Base-by-base conservation (phyloP, 2,113 vertebrate genomes). In the Cercocebus atys region DNA sequence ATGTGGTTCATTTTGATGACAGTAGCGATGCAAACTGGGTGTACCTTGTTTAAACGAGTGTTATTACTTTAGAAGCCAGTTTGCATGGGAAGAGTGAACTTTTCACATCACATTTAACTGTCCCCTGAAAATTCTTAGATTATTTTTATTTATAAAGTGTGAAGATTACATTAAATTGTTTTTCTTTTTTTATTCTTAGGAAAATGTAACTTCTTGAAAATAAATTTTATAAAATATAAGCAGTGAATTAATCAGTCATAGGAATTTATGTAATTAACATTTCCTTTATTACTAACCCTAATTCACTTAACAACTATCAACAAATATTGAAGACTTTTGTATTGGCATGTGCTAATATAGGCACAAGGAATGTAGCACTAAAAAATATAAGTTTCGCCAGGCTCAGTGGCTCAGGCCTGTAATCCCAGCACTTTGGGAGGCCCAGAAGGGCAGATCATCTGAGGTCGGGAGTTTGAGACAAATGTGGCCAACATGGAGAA, bases 221-320 rank as follows among this genome's bases (percentile, higher is more conserved):
- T 93, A 32, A 78, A 47, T 85, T 94, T 88, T n/a, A 50, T 91
- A 52, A 93, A 94, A 81, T 52, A 2, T 32, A 84, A 90, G 23
- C 10, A 35, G 1, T 66, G 14, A 95, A 89, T 85, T 90, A 47
- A 68, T 76, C 3, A 57, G 2, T 78, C 9, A 72, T 5, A 72
- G 11, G 13, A 78, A 66, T 59, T 81, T 78, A 57, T 72, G 8
- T 80, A 30, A 43, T 22, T 94, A 80, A 72, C 25, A 47, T 91
- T 85, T 93, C 4, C 25, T 90, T 64, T 82, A 32, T 76, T 7
- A 52, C 16, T 14, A 85, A 3, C 1, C 18, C 16, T 40, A 78
- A 43, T 88, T 72, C 27, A 59, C 52, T 91, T 45, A 23, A 50
- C 7, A 76, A n/a, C 18, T 43, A 40, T 85, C 43, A 92, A 20